A percentile compares a stretch with the other conserved stretches of the same genome.
These are phyloP conservation scores for Acropternis orthonyx DNA, from an alignment of 2,797 vertebrate species.

Conservation along the genomic window DNA sequence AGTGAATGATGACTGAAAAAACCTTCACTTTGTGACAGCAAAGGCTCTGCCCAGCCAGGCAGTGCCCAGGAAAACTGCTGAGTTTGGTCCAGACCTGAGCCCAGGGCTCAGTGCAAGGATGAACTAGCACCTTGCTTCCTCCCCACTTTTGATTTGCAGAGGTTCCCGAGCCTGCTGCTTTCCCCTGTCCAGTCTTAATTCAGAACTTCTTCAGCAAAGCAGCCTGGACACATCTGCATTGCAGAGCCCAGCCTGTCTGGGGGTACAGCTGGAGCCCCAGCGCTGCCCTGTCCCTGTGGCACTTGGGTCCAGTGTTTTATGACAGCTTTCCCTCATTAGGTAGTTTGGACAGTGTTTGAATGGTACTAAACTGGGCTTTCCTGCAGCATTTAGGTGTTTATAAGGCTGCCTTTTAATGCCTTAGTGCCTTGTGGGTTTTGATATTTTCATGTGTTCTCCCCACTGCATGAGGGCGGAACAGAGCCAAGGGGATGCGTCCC, in stretches of 20 bases:
- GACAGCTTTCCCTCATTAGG: background rate
- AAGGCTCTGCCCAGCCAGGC: background rate
- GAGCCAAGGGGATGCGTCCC: fast-evolving
- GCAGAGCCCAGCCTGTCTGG: background rate
- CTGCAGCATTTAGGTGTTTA: background rate
- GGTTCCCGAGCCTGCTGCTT: background rate
- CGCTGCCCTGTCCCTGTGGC: background rate
- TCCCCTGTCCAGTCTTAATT: background rate
- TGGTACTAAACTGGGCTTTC: background rate
- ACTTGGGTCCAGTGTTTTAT: background rate
- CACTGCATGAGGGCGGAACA: fast-evolving
- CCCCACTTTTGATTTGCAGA: background rate
- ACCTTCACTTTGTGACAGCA: background rate
- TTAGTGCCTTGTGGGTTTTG: background rate
- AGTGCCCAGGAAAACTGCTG: background rate
- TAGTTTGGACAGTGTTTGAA: background rate
- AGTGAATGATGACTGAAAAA: slow-evolving; percentile 9
- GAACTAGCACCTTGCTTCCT: background rate
- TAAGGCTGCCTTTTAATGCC: background rate
- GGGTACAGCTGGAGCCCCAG: background rate
- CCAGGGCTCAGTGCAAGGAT: background rate
- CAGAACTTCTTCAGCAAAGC: background rate
- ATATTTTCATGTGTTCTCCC: background rate
- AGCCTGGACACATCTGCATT: fast-evolving
- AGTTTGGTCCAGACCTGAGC: background rate